Evolutionary conservation across 2,113 vertebrate species (phyloP), one percentile per base, ranked within the genome.

Genomic region (Carassius gibelio): DNA sequence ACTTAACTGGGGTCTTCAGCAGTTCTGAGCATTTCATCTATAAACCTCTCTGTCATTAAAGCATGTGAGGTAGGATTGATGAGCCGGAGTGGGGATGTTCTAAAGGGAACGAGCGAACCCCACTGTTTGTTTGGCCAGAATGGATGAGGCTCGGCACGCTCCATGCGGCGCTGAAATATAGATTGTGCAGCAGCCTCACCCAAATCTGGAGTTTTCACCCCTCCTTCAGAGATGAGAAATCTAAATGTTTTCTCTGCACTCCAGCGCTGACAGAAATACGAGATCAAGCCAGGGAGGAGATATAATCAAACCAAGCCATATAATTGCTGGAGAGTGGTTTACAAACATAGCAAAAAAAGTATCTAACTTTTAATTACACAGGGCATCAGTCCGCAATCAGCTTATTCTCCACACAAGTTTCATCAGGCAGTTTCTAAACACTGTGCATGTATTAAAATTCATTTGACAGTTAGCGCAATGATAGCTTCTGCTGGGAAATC

Each of bases 121-220:
- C 55, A 8, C 66, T 82, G 85, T 88, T 90, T 88, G 78, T 86
- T 86, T 86, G 74, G 68, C 52, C 23, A 71, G 75, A 36, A 75
- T 45, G 86, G 34, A 78, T 72, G 59, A 71, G 79, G 72, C 81
- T 11, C 55, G n/a, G 59, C 59, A 68, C 52, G 17, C 50, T 55
- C 45, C 71, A 50, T 79, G n/a, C 68, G 17, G 34, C 9, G n/a
- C 76, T 85, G 81, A 88, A 88, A 87, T 87, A 87, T 89, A 88
- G 84, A 89, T 88, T 17, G n/a, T 42, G 42, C 30, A 26, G 55
- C 23, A 45, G 15, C 57, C 45, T 62, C 36, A 75, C 26, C 57
- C 61, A 59, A 48, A 72, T 71, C 69, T 34, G 30, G 55, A 26
- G 69, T 66, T 42, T 71, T 81, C 84, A 66, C 74, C 76, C 72